These are phyloP conservation scores for Chaenocephalus aceratus DNA, from an alignment of 2,113 vertebrate species.

Conservation along the genomic window DNA sequence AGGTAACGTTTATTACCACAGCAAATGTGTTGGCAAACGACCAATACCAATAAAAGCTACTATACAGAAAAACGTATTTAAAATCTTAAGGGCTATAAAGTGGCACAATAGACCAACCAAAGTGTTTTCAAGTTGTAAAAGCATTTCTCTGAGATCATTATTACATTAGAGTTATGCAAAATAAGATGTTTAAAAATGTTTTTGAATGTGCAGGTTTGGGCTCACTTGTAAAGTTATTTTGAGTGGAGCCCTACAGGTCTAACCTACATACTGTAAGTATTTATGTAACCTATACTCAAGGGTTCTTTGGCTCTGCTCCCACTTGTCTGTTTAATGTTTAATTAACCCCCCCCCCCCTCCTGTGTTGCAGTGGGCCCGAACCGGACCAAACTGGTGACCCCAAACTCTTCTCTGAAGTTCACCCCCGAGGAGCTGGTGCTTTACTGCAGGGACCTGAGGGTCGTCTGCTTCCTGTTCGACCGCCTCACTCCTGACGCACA, in stretches of 20 bases:
- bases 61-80: background rate
- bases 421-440: slow-evolving; percentile 92
- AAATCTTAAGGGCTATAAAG: background rate
- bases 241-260: background rate
- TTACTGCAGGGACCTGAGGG: slow-evolving; percentile 91
- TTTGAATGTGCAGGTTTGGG: background rate
- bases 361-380: slow-evolving; percentile 85
- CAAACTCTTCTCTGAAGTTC: slow-evolving; percentile 90
- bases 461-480: slow-evolving; percentile 90
- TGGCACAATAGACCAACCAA: background rate
- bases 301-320: background rate
- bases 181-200: background rate
- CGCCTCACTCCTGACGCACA: slow-evolving; percentile 86
- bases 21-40: too few species aligned
- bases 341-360: accelerated
- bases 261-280: background rate
- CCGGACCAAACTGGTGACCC: slow-evolving; percentile 89
- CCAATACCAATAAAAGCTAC: background rate
- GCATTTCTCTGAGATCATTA: background rate
- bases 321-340: slow-evolving; percentile 12
- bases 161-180: background rate
- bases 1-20: background rate
- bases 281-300: background rate
- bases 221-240: background rate
- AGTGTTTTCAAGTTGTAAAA: background rate